These are phyloP conservation scores for Caracal caracal DNA, from an alignment of 2,113 vertebrate genomes.

Conservation along the genomic window DNA sequence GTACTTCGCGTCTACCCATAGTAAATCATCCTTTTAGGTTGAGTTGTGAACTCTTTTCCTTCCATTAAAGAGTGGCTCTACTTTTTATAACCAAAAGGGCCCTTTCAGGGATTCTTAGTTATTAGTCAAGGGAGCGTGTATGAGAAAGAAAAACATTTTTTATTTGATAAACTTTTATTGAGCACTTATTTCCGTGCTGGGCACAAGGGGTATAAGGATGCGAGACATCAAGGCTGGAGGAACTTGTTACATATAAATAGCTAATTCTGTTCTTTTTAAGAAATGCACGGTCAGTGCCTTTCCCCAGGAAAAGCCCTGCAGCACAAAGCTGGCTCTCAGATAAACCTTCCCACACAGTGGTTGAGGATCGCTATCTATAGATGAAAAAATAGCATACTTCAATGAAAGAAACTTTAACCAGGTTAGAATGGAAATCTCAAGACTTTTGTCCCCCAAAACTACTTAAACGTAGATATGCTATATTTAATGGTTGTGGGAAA, in stretches of 20 bases:
- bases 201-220: background rate
- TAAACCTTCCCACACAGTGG: background rate
- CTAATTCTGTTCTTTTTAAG: background rate
- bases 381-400: background rate
- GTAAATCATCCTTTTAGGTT: background rate
- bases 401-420: background rate
- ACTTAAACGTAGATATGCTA: background rate
- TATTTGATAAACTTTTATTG: background rate
- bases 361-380: background rate
- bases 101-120: background rate
- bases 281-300: background rate
- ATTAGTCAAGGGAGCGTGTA: background rate
- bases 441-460: background rate
- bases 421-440: background rate
- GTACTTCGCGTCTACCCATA: background rate
- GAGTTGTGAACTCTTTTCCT: background rate
- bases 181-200: conserved; percentile 20
- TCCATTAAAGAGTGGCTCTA: background rate
- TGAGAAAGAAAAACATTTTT: background rate
- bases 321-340: conserved; percentile 6
- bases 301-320: background rate
- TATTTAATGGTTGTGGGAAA: background rate
- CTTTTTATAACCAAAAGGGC: background rate
- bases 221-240: background rate
- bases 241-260: background rate